Evolutionary conservation across 2,888 invertebrate species (phyloP).

Genomic region (Sisyra terminalis): DNA sequence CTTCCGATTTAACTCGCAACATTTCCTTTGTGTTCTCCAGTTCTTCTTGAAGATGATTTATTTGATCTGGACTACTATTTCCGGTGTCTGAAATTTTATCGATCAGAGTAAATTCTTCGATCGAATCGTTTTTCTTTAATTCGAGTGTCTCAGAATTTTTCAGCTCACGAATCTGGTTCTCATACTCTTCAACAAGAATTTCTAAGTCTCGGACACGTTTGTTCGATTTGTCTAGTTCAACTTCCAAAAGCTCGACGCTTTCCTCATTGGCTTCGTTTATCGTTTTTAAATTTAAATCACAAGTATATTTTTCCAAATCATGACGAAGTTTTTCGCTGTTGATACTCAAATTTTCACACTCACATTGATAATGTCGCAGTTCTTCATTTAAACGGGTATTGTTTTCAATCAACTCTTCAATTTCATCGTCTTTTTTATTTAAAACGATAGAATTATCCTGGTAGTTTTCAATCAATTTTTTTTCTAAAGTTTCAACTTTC

Average conservation of each 20-base stretch:
- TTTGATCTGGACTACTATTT: conserved; percentile 23
- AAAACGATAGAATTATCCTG: conserved; percentile 27
- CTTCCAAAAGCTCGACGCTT: conserved; percentile 42
- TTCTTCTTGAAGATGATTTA: conserved; percentile 18
- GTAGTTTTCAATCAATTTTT: conserved; percentile 37
- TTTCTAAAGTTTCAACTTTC: conserved; percentile 38
- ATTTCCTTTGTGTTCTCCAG: conserved; percentile 14
- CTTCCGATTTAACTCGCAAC: conserved; percentile 21
- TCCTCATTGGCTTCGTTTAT: conserved; percentile 59
- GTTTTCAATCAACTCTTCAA: conserved; percentile 23
- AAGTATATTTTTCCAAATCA: conserved; percentile 45
- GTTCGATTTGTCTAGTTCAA: conserved; percentile 37
- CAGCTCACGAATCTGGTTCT: too few species aligned
- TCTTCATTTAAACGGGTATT: conserved; percentile 24
- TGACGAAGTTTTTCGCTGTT: conserved; percentile 53
- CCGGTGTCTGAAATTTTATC: conserved; percentile 26
- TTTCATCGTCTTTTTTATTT: conserved; percentile 24
- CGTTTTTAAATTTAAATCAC: conserved; percentile 46
- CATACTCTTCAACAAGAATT: too few species aligned
- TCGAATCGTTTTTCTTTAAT: conserved; percentile 19
- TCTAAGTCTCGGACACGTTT: conserved; percentile 27
- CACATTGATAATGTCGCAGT: conserved; percentile 28
- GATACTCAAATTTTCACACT: conserved; percentile 48
- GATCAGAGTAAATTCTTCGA: conserved; percentile 20
- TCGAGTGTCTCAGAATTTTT: conserved; percentile 22